Evolutionary conservation across 2,113 vertebrate species (phyloP).

Genomic region (Caretta caretta): DNA sequence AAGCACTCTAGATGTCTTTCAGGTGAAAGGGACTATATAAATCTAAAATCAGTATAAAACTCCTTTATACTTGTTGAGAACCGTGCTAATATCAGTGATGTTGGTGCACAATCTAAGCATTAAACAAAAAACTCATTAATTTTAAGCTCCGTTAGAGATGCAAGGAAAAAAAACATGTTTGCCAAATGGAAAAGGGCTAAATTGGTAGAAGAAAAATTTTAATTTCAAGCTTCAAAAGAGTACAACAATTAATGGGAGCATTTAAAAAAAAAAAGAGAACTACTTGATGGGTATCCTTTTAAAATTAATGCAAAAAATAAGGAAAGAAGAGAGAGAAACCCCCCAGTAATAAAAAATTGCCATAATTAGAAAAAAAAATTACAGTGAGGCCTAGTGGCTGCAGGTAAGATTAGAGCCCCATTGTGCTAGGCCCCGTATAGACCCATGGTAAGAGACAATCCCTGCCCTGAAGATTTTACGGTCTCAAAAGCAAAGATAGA

Average conservation of each 20-base stretch:
- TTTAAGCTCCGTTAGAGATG: conserved; percentile 74
- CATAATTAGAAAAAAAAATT: neutral
- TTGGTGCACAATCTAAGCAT: conserved; percentile 44
- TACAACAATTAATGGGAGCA: conserved; percentile 55
- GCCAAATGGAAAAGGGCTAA: conserved; percentile 59
- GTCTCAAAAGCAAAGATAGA: neutral
- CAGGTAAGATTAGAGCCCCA: neutral
- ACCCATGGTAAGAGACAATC: neutral
- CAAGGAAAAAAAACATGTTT: conserved; percentile 63
- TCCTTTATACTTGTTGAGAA: neutral
- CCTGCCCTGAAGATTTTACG: neutral
- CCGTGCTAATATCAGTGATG: conserved; percentile 3
- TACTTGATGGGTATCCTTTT: neutral
- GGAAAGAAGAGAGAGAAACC: neutral
- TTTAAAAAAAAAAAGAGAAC: neutral
- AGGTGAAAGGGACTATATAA: conserved; percentile 8
- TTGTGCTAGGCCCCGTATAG: neutral
- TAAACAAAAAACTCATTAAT: conserved; percentile 70
- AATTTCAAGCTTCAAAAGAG: conserved; percentile 73
- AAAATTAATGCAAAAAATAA: neutral
- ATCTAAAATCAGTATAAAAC: neutral
- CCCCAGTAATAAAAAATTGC: neutral
- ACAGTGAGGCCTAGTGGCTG: neutral
- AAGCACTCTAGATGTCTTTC: neutral
- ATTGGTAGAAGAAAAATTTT: conserved; percentile 60